phyloP scores from a whole-genome alignment of 2,888 invertebrate genomes.

The Loripinus fragilis region DNA sequence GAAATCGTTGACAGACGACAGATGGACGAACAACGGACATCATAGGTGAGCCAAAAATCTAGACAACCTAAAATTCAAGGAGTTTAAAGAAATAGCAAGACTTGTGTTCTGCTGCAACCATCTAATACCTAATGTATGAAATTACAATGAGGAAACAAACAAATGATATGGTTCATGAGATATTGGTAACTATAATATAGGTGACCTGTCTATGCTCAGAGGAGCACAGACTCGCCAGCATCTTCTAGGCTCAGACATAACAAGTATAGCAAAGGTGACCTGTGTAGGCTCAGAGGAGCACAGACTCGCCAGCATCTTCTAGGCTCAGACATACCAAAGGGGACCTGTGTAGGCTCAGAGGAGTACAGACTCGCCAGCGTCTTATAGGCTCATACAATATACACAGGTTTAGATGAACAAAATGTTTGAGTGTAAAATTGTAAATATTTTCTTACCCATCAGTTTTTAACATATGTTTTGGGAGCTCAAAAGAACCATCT shows the following conservation, averaged over 20 bases:
- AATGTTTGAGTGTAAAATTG: no score
- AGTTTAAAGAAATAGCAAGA: not conserved
- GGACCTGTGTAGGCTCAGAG: not conserved
- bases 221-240: no score
- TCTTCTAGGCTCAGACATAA: not conserved
- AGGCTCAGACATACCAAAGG: not conserved
- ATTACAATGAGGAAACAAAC: conserved; percentile 4
- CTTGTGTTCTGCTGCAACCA: conserved; percentile 1
- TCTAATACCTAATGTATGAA: conserved; percentile 18
- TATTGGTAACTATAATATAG: not conserved
- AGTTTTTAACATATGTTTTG: no score
- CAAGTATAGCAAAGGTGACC: not conserved
- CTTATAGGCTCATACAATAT: not conserved
- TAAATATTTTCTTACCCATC: no score
- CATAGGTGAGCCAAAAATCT: no score
- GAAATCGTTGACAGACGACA: no score
- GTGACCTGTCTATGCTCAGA: not conserved
- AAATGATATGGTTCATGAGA: not conserved
- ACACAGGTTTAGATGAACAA: no score
- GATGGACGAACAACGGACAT: no score
- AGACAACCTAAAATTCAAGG: no score
- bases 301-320: not conserved
- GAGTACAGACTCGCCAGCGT: not conserved
- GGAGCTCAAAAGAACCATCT: no score
- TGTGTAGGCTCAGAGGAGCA: not conserved